A percentile compares a stretch with the other conserved stretches of the same genome.
Evolutionary conservation across 1,140 invertebrate species (phyloP).

Genomic region (Cheumatopsyche charites): DNA sequence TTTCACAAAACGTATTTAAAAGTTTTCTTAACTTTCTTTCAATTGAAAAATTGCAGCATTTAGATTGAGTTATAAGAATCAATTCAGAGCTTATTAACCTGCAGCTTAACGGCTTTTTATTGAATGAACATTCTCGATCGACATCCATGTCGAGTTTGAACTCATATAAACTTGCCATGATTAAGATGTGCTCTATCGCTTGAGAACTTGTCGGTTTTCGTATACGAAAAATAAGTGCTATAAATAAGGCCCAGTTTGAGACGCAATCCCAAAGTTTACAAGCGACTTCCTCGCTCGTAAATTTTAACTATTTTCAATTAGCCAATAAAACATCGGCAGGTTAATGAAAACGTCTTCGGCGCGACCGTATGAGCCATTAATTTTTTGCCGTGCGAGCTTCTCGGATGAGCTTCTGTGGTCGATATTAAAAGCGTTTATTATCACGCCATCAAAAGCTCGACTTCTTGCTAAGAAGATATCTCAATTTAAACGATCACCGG

Average conservation of each 20-base stretch:
- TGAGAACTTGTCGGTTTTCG: too few species aligned
- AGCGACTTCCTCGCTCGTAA: constrained; percentile 13
- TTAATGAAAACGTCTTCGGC: constrained; percentile 23
- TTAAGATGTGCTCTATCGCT: too few species aligned
- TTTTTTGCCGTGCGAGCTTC: background rate
- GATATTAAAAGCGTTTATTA: constrained; percentile 30
- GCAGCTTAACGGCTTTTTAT: too few species aligned
- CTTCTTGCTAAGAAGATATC: constrained; percentile 16
- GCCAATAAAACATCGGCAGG: constrained; percentile 11
- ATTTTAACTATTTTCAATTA: constrained; percentile 24
- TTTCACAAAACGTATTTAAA: background rate
- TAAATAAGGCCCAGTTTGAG: too few species aligned
- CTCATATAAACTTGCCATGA: too few species aligned
- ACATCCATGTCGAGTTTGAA: too few species aligned
- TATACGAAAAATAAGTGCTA: too few species aligned
- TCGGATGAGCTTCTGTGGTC: constrained; percentile 1
- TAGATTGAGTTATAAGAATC: too few species aligned
- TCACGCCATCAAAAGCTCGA: constrained; percentile 26
- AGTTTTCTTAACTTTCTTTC: too few species aligned
- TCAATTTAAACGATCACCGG: constrained; percentile 27
- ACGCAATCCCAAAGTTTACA: background rate
- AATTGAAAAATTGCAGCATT: too few species aligned
- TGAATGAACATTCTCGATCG: too few species aligned
- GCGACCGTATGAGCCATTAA: constrained; percentile 20
- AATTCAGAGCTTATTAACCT: too few species aligned